Conservation (phyloP, 2,797 vertebrate genomes). For the Nyctalus aviator region DNA sequence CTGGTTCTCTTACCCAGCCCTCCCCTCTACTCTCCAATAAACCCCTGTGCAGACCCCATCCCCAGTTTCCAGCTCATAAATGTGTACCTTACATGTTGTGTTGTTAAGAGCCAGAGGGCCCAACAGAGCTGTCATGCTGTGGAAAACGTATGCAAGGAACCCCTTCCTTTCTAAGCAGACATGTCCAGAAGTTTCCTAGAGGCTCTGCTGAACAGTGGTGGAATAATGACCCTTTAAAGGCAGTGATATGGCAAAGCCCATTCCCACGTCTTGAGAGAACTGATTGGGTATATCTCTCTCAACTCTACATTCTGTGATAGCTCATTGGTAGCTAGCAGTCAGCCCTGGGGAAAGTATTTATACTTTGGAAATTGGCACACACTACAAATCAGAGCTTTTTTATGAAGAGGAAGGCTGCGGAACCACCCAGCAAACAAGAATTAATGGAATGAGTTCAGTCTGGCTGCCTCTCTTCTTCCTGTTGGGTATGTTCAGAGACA, state of each 20-base stretch:
- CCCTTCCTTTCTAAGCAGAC: neutral
- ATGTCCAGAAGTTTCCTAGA: neutral
- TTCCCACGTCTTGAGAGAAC: neutral
- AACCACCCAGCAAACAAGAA: neutral
- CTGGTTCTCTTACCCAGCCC: neutral
- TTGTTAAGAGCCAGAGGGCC: neutral
- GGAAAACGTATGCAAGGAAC: neutral
- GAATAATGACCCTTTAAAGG: neutral
- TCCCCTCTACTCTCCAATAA: neutral
- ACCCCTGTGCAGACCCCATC: neutral
- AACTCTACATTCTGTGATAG: neutral
- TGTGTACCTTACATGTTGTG: neutral
- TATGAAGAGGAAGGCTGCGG: neutral
- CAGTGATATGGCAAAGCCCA: neutral
- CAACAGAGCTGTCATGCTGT: neutral
- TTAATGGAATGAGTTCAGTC: neutral
- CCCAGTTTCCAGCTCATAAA: neutral
- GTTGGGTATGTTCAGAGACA: neutral
- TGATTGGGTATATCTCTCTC: neutral
- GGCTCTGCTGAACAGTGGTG: neutral
- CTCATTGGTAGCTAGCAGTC: neutral
- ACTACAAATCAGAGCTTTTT: neutral
- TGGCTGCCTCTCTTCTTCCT: neutral
- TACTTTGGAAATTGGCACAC: slow-evolving; percentile 1
- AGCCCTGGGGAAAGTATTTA: slow-evolving; percentile 8